Base-by-base conservation (phyloP, 2,113 vertebrate species). In the Poecile atricapillus region DNA sequence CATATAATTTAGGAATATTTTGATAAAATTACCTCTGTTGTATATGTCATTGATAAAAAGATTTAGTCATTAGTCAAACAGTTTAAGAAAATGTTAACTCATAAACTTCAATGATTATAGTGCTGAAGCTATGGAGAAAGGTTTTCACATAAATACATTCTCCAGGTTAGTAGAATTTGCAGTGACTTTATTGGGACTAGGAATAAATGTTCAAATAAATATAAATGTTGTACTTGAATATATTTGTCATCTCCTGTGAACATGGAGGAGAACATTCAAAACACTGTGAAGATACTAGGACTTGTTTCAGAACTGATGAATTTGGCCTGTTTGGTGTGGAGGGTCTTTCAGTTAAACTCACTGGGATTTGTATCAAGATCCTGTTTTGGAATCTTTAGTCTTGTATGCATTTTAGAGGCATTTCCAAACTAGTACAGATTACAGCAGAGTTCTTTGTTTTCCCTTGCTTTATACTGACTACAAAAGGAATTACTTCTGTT, bases 401-500 rank as follows among this genome's bases (percentile, higher is more conserved):
- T 95, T 83, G 65, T 62, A 16, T 75, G 56, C 14, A 11, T 87
- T 94, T 88, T 78, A 85, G 65, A 90, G 79, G 41, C 59, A 62
- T 77, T 93, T 94, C 58, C 59, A 91, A 82, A 85, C 75, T 89
- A 90, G 62, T 90, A 35, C 35, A 92, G 76, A 53, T 52, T 86
- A 53, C 18, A 83, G 58, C 71, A 58, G 75, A 85, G 95, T 95
- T 92, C 95, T 92, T 97, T 49, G 7, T 80, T 91, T 86, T 82
- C 39, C 62, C 44, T 39, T 60, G 86, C 64, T 84, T 86, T 65
- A 64, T 88, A 49, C 46, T 16, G 20, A 78, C 89, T 95, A 92
- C n/a, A 87, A 94, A 97, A 95, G 79, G 74, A 96, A 96, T 94
- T 88, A 33, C 80, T 89, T 78, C 64, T 81, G 50, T 95, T 82